Base-by-base conservation (phyloP, 2,113 vertebrate species). In the Phaethon lepturus region DNA sequence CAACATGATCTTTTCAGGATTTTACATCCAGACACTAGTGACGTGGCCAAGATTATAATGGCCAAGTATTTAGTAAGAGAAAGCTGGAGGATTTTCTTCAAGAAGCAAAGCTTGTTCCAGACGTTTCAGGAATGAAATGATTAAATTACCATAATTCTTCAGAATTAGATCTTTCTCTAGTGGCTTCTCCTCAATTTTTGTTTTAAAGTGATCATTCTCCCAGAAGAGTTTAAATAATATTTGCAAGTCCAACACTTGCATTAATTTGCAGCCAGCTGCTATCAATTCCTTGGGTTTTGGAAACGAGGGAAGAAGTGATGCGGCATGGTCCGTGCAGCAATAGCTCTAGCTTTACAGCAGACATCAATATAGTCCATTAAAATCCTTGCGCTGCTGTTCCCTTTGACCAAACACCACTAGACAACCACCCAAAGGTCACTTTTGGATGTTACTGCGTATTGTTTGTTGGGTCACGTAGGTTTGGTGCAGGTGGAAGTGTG, bases 221-320 rank as follows among this genome's bases (percentile, higher is more conserved):
- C 66, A n/a, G 69, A 67, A 64, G 49, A 82, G 59, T 76, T 88
- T 47, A 75, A 73, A 45, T 68, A 69, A 72, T 88, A 64, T 62
- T 82, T 84, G 10, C 17, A 59, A 28, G 17, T 88, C 33, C 6
- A 26, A 58, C 23, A 38, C 24, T 40, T 94, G 73, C 59, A 29
- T 74, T 67, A 40, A 38, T 95, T 95, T 90, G 58, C 47, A 91
- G 80, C 74, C 76, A 64, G 47, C 86, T 85, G 85, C 68, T 88
- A 74, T 91, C 64, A 55, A 4, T 90, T 80, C 81, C 80, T 88
- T 6, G 1, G 1, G 50, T 94, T 91, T 77, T 81, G 88, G 38
- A 87, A 92, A 93, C 79, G 38, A 84, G 55, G 42, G 45, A 94
- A 90, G 42, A 86, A 75, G 85, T 71, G 53, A 86, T 86, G 50